A percentile compares a stretch with the other conserved stretches of the same genome.
These are phyloP conservation scores for Phalacrocorax pelagicus DNA, from an alignment of 2,113 vertebrate species.

Conservation along the genomic window DNA sequence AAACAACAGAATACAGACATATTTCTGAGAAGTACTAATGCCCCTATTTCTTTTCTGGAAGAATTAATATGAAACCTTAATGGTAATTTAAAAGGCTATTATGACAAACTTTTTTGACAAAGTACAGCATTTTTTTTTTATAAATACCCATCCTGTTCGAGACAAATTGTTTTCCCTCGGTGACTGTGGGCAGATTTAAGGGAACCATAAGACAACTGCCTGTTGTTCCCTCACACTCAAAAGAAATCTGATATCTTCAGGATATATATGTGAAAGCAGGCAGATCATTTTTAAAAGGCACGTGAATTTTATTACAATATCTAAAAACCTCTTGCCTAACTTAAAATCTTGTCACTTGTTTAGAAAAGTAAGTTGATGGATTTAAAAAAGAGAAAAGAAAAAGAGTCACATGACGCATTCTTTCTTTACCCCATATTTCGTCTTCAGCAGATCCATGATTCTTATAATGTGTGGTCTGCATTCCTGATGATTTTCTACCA, in stretches of 20 bases:
- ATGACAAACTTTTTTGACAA: background rate
- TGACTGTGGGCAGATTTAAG: background rate
- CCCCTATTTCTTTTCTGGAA: background rate
- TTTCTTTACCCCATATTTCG: conserved; percentile 82
- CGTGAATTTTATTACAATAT: background rate
- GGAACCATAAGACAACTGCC: background rate
- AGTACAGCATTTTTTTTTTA: background rate
- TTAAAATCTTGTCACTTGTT: background rate
- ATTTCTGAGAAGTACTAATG: background rate
- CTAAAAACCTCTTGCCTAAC: background rate
- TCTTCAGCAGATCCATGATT: conserved; percentile 84
- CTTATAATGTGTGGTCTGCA: conserved; percentile 85
- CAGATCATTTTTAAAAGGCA: background rate
- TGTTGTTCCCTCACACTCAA: background rate
- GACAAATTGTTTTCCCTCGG: background rate
- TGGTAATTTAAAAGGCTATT: background rate
- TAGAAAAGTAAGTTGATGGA: background rate
- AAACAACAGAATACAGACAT: background rate
- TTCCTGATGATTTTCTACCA: conserved; percentile 86
- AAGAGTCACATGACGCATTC: background rate
- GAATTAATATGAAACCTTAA: background rate
- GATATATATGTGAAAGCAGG: background rate
- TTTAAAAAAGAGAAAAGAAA: background rate
- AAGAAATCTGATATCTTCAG: background rate
- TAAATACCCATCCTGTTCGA: background rate